Evolutionary conservation across 1,140 invertebrate genomes (phyloP), one percentile per base, ranked within the genome.

Genomic region (Ips typographus): DNA sequence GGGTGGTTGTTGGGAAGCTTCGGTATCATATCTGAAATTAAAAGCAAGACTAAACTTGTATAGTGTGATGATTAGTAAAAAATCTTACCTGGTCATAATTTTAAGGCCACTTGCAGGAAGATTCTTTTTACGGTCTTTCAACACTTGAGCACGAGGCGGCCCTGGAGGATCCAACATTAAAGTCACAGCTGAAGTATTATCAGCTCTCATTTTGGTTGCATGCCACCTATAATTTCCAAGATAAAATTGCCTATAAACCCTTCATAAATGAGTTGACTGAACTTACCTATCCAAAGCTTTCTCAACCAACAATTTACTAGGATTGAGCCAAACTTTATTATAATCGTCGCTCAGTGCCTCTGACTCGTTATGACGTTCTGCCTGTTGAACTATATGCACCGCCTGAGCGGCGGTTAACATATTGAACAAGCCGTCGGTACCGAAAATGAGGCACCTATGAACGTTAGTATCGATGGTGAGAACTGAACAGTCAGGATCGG

Each of bases 341-440:
- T 65, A 72, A 38, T 65, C 71, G 67, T 79, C 74, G 53, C 75
- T 74, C 38, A 80, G 78, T 37, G 83, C 74, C 56, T 85, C 85
- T 70, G 87, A 86, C 77, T 94, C 91, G 78, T 95, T 94, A 52
- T 92, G 89, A 62, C 85, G 85, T 79, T 94, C 93, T 5, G 92
- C 90, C 47, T 79, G 75, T 73, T 93, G 89, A 3, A 98, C 95
- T 71, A 93, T 87, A 53, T 88, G 85, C 2, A 98, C 93, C n/a
- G 94, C 93, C 73, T 88, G 87, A 75, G 91, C 85, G 0, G 94
- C 85, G 2, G 88, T 89, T 49, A 98, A 80, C 88, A 98, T 95
- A 81, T 99, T 98, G 93, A 95, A 98, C 6, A 98, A 82, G 2
- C 97, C 97, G 83, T 99, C 97, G 1, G 95, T 97, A 64, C 94